These are phyloP conservation scores for Halictus quadricinctus DNA, from an alignment of 2,888 invertebrate species.

Conservation along the genomic window DNA sequence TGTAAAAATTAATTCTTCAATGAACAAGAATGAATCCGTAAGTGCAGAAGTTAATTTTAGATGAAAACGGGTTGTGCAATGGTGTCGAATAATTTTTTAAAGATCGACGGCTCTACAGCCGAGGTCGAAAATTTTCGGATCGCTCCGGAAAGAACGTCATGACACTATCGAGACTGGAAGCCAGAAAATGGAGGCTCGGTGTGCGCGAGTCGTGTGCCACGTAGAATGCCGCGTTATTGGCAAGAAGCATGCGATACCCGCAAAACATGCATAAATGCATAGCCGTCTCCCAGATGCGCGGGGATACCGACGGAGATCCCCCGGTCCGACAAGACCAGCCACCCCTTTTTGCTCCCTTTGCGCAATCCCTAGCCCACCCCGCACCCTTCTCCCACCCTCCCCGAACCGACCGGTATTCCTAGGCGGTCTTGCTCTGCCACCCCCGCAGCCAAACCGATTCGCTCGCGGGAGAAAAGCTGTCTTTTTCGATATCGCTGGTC, in stretches of 20 bases:
- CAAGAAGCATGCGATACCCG: slow-evolving; percentile 80
- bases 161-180: slow-evolving; percentile 35
- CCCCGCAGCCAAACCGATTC: slow-evolving; percentile 36
- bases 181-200: slow-evolving; percentile 66
- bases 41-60: too few relatives aligned
- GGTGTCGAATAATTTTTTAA: neutral
- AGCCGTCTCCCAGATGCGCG: slow-evolving; percentile 77
- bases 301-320: slow-evolving; percentile 76
- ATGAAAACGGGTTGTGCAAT: neutral
- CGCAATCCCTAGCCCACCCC: slow-evolving; percentile 41
- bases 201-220: slow-evolving; percentile 62
- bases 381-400: slow-evolving; percentile 13
- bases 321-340: slow-evolving; percentile 73
- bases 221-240: slow-evolving; percentile 77
- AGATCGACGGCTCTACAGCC: neutral
- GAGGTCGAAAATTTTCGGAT: slow-evolving; percentile 6
- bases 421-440: slow-evolving; percentile 25
- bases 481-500: slow-evolving; percentile 11
- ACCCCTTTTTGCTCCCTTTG: slow-evolving; percentile 68
- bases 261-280: slow-evolving; percentile 80
- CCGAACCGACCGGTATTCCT: slow-evolving; percentile 20
- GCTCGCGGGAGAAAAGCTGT: neutral
- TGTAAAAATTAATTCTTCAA: too few relatives aligned
- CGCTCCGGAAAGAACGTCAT: slow-evolving; percentile 14
- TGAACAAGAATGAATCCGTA: too few relatives aligned